Evolutionary conservation across 1,140 invertebrate genomes (phyloP).

Genomic region (Colletes latitarsis): DNA sequence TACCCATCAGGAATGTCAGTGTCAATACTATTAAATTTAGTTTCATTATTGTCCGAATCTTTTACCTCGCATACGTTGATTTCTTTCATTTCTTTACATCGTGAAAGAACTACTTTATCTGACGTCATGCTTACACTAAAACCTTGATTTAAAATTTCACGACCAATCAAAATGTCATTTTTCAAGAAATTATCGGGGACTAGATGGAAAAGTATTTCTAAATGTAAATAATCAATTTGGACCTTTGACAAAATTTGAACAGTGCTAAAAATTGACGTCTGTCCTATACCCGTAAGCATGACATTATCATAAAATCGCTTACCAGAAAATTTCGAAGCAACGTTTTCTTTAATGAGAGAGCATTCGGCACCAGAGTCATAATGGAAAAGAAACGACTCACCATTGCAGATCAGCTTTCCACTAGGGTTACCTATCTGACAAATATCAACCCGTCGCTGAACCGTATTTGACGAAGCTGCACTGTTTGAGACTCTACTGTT

Average conservation of each 20-base stretch:
- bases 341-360: slow-evolving; percentile 36
- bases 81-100: background rate
- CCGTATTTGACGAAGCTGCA: background rate
- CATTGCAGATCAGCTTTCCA: slow-evolving; percentile 11
- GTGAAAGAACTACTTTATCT: slow-evolving; percentile 15
- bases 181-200: slow-evolving; percentile 9
- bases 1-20: slow-evolving; percentile 15
- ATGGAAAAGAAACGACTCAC: slow-evolving; percentile 48
- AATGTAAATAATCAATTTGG: background rate
- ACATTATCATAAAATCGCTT: slow-evolving; percentile 23
- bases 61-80: slow-evolving; percentile 9
- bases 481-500: too few species aligned
- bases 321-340: slow-evolving; percentile 31
- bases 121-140: slow-evolving; percentile 28
- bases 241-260: slow-evolving; percentile 29
- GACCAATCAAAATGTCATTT: slow-evolving; percentile 26
- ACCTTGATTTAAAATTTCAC: slow-evolving; percentile 34
- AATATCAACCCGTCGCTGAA: background rate
- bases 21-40: slow-evolving; percentile 6
- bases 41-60: background rate
- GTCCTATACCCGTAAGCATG: slow-evolving; percentile 24
- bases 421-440: background rate
- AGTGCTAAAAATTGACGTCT: slow-evolving; percentile 6
- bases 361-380: slow-evolving; percentile 52
- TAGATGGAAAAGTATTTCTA: slow-evolving; percentile 26